A percentile compares a stretch with the other conserved stretches of the same genome.
These are phyloP conservation scores for Chlorops oryzae DNA, from an alignment of 1,140 invertebrate species.

Conservation along the genomic window DNA sequence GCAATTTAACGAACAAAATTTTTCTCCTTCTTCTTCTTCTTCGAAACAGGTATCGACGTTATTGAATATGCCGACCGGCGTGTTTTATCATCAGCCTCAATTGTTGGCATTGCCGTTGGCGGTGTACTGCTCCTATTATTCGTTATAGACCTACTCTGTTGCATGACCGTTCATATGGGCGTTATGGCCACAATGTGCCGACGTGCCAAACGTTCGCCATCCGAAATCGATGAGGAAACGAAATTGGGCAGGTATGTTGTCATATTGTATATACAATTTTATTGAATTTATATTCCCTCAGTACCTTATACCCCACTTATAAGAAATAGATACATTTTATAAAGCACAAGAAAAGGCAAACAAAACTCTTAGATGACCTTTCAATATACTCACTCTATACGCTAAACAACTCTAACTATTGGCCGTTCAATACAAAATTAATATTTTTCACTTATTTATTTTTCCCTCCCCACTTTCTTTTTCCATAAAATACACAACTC, in stretches of 20 bases:
- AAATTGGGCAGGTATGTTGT: conserved; percentile 73
- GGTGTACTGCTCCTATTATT: conserved; percentile 67
- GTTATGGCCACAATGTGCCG: conserved; percentile 68
- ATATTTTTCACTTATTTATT: no score
- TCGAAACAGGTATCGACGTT: conserved; percentile 43
- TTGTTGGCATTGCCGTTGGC: conserved; percentile 71
- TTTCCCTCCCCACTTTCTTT: no score
- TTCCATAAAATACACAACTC: no score
- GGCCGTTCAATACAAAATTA: no score
- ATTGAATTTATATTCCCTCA: no score
- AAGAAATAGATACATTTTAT: no score
- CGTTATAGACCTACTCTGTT: conserved; percentile 70
- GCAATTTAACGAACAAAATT: background rate
- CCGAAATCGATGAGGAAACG: conserved; percentile 62
- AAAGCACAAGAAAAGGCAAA: no score
- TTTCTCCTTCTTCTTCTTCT: conserved; percentile 1
- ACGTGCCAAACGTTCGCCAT: conserved; percentile 48
- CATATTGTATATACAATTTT: no score
- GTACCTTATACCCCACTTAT: no score
- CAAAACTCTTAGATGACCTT: no score
- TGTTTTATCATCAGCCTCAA: conserved; percentile 64
- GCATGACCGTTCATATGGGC: conserved; percentile 54
- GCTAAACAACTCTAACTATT: no score
- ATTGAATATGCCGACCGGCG: conserved; percentile 54
- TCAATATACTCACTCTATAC: no score